phyloP scores from a whole-genome alignment of 2,113 vertebrate genomes.

The Trematocara unimaculatum region DNA sequence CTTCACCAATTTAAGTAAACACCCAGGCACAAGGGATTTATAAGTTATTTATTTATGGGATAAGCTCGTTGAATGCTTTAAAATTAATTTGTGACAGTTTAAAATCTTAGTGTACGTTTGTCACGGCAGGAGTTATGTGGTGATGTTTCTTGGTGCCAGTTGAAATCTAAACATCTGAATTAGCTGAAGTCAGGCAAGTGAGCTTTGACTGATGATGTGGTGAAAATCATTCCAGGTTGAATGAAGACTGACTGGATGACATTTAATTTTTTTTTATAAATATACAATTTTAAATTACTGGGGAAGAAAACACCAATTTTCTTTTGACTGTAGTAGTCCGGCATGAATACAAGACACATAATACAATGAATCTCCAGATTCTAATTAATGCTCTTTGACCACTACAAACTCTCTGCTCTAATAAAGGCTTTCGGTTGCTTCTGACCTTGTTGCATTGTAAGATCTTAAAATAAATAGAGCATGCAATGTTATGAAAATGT shows the following conservation, averaged over 20 bases:
- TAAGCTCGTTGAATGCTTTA: neutral
- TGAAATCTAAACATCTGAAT: neutral
- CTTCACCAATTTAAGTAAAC: neutral
- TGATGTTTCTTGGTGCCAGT: neutral
- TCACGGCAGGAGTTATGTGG: neutral
- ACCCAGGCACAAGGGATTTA: neutral
- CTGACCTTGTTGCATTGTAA: neutral
- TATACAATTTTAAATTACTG: neutral
- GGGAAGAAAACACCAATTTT: neutral
- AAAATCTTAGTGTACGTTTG: neutral
- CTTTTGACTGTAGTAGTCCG: neutral
- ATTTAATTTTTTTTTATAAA: accelerated
- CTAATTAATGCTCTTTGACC: neutral
- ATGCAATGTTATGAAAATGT: neutral
- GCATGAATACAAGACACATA: neutral
- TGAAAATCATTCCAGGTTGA: neutral
- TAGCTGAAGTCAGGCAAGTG: neutral
- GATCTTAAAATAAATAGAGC: neutral
- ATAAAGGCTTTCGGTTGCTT: neutral
- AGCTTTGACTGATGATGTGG: neutral
- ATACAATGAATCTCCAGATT: neutral
- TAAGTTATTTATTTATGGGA: neutral
- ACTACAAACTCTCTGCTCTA: neutral
- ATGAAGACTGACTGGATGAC: neutral
- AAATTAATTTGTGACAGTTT: neutral